Percentiles rank a stretch among this genome's conserved stretches.
Conservation (phyloP, 2,888 invertebrate genomes). For the Lacanobia wlatinum region DNA sequence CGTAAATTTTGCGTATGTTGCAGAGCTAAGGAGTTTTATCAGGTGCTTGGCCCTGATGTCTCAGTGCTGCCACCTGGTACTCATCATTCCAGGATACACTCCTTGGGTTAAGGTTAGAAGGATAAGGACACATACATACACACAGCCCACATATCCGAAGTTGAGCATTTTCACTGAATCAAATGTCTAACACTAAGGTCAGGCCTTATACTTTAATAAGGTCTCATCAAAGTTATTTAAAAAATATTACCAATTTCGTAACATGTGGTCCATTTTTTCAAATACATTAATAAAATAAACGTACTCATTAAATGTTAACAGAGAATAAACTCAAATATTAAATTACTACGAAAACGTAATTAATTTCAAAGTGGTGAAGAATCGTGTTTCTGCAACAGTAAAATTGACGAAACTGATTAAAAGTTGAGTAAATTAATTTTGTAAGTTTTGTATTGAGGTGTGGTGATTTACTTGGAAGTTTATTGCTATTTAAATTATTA, state of each 20-base stretch:
- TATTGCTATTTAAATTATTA: slow-evolving; percentile 2
- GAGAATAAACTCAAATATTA: slow-evolving; percentile 20
- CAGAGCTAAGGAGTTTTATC: too few species aligned
- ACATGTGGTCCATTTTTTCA: background rate
- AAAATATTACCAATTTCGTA: background rate
- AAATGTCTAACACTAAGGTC: too few species aligned
- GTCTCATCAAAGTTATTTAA: background rate
- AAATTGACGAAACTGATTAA: slow-evolving; percentile 21
- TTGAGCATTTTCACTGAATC: too few species aligned
- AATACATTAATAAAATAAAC: slow-evolving; percentile 7
- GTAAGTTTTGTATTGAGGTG: background rate
- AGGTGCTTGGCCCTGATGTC: too few species aligned
- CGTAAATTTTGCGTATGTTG: too few species aligned
- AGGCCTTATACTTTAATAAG: too few species aligned
- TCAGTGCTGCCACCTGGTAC: too few species aligned
- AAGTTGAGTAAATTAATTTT: slow-evolving; percentile 27
- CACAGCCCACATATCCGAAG: too few species aligned
- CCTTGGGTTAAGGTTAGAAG: too few species aligned
- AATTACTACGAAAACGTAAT: slow-evolving; percentile 21
- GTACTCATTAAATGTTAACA: slow-evolving; percentile 6
- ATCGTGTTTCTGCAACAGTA: slow-evolving; percentile 28
- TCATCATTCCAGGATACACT: too few species aligned
- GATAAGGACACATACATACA: too few species aligned
- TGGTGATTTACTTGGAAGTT: background rate
- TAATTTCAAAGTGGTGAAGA: slow-evolving; percentile 15